Evolutionary conservation across 1,140 invertebrate species (phyloP).

Genomic region (Camponotus pennsylvanicus): DNA sequence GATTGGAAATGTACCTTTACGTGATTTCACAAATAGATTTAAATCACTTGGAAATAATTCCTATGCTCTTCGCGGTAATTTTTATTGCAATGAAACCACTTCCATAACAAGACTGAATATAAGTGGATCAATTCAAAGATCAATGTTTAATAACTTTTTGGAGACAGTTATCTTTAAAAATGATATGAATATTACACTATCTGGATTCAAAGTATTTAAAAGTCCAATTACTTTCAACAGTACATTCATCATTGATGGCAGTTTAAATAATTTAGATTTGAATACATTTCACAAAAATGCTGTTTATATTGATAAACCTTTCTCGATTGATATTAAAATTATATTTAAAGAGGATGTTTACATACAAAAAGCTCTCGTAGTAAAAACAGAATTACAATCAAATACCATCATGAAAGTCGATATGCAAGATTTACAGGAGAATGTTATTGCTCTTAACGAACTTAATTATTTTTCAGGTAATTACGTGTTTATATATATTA

Average conservation of each 20-base stretch:
- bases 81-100: constrained; percentile 61
- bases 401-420: constrained; percentile 72
- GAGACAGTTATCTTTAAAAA: constrained; percentile 63
- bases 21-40: constrained; percentile 62
- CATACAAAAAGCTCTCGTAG: constrained; percentile 58
- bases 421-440: constrained; percentile 64
- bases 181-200: constrained; percentile 61
- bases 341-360: constrained; percentile 69
- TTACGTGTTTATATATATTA: not conserved
- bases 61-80: constrained; percentile 67
- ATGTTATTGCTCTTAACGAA: constrained; percentile 65
- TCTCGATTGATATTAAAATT: constrained; percentile 62
- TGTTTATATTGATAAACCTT: constrained; percentile 73
- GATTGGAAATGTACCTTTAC: constrained; percentile 69
- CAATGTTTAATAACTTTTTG: constrained; percentile 63
- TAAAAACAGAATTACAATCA: constrained; percentile 63
- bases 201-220: constrained; percentile 74
- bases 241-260: constrained; percentile 62
- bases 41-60: constrained; percentile 50
- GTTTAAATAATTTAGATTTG: constrained; percentile 75
- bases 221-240: constrained; percentile 66
- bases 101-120: constrained; percentile 67
- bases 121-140: constrained; percentile 68
- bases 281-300: constrained; percentile 70
- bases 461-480: constrained; percentile 68